A percentile compares a stretch with the other conserved stretches of the same genome.
Evolutionary conservation across 2,888 invertebrate species (phyloP).

Genomic region (Autographa gamma): DNA sequence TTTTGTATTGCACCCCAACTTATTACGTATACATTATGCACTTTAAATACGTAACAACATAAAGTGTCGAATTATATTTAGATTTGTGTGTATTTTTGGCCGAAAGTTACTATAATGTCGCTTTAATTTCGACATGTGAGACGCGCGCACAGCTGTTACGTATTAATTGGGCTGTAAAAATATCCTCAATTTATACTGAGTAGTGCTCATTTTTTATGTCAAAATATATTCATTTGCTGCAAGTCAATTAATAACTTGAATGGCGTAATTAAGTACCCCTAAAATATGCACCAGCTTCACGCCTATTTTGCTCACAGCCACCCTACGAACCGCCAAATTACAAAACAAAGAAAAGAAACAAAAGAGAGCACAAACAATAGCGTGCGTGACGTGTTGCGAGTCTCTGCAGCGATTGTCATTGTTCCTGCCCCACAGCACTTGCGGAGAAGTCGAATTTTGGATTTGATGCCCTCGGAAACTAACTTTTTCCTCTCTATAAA

Average conservation of each 20-base stretch:
- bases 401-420: slow-evolving; percentile 76
- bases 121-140: slow-evolving; percentile 29
- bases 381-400: slow-evolving; percentile 75
- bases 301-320: slow-evolving; percentile 67
- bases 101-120: slow-evolving; percentile 31
- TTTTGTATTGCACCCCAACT: slow-evolving; percentile 23
- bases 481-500: slow-evolving; percentile 21
- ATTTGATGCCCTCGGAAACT: slow-evolving; percentile 58
- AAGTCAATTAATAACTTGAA: slow-evolving; percentile 53
- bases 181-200: slow-evolving; percentile 23
- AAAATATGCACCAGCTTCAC: slow-evolving; percentile 71
- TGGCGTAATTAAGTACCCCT: slow-evolving; percentile 57
- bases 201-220: slow-evolving; percentile 14
- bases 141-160: slow-evolving; percentile 30
- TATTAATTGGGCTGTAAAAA: slow-evolving; percentile 39
- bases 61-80: slow-evolving; percentile 43
- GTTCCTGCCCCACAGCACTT: slow-evolving; percentile 72
- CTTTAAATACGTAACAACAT: slow-evolving; percentile 26
- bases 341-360: slow-evolving; percentile 76
- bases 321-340: slow-evolving; percentile 71
- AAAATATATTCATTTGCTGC: slow-evolving; percentile 9
- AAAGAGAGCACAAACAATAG: slow-evolving; percentile 76
- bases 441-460: slow-evolving; percentile 66
- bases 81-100: slow-evolving; percentile 35
- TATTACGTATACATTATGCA: slow-evolving; percentile 40